These are phyloP conservation scores for Dipus sagitta DNA, from an alignment of 2,797 vertebrate species.

Conservation along the genomic window DNA sequence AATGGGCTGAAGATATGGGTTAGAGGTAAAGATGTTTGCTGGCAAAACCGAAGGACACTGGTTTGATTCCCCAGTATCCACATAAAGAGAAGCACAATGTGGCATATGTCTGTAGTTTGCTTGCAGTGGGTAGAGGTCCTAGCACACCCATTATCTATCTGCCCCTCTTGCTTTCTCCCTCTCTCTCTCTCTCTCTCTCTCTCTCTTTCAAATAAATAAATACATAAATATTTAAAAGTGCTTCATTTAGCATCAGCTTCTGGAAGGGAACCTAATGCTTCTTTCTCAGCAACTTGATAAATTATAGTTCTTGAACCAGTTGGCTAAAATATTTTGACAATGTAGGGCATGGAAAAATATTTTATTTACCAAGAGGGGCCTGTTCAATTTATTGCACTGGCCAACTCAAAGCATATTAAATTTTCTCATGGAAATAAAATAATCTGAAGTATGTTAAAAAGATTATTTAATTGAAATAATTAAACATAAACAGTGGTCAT, in stretches of 20 bases:
- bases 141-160: no score
- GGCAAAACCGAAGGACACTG: no score
- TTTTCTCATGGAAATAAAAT: constrained; percentile 47
- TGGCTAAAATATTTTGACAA: constrained; percentile 63
- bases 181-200: no score
- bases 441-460: constrained; percentile 43
- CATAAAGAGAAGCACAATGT: no score
- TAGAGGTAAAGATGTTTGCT: no score
- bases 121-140: no score
- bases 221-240: no score
- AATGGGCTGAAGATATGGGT: no score
- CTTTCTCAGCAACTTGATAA: neutral
- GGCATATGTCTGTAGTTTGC: no score
- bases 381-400: constrained; percentile 44
- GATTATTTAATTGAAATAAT: constrained; percentile 16
- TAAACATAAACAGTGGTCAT: neutral
- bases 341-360: constrained; percentile 57
- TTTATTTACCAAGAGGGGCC: constrained; percentile 44
- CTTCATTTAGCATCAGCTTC: neutral
- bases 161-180: no score
- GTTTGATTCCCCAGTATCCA: no score
- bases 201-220: no score
- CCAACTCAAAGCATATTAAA: neutral
- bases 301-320: constrained; percentile 42
- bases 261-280: neutral